These are phyloP conservation scores for Enteromius treurensis DNA, from an alignment of 2,797 vertebrate genomes.

Conservation along the genomic window DNA sequence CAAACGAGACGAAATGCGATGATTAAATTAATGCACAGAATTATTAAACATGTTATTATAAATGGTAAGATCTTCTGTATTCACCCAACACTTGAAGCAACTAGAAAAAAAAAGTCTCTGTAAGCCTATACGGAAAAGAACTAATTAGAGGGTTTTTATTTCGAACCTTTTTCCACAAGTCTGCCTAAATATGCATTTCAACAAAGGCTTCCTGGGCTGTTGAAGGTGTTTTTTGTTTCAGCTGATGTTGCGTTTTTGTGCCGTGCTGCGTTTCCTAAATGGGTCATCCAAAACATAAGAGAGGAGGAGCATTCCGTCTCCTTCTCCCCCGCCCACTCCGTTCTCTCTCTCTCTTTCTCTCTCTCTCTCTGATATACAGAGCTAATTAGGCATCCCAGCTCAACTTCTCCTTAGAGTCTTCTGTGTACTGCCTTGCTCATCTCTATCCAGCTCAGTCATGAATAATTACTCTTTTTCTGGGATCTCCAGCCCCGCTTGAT, in stretches of 20 bases:
- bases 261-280: conserved; percentile 59
- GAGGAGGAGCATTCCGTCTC: conserved; percentile 22
- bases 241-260: conserved; percentile 63
- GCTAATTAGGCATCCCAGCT: conserved; percentile 55
- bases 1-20: background rate
- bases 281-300: conserved; percentile 62
- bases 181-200: conserved; percentile 47
- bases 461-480: conserved; percentile 48
- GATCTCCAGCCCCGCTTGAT: conserved; percentile 43
- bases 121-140: background rate
- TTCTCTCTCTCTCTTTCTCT: conserved; percentile 17
- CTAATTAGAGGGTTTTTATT: conserved; percentile 5
- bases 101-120: background rate
- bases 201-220: conserved; percentile 51
- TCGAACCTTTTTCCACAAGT: conserved; percentile 6
- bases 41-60: conserved; percentile 2
- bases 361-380: conserved; percentile 38
- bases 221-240: conserved; percentile 62
- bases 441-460: conserved; percentile 47
- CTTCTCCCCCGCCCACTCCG: background rate
- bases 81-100: background rate
- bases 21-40: background rate
- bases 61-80: background rate
- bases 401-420: conserved; percentile 39
- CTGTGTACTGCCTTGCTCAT: conserved; percentile 27